Evolutionary conservation across 1,140 invertebrate species (phyloP), one percentile per base, ranked within the genome.

Genomic region (Galleria mellonella): DNA sequence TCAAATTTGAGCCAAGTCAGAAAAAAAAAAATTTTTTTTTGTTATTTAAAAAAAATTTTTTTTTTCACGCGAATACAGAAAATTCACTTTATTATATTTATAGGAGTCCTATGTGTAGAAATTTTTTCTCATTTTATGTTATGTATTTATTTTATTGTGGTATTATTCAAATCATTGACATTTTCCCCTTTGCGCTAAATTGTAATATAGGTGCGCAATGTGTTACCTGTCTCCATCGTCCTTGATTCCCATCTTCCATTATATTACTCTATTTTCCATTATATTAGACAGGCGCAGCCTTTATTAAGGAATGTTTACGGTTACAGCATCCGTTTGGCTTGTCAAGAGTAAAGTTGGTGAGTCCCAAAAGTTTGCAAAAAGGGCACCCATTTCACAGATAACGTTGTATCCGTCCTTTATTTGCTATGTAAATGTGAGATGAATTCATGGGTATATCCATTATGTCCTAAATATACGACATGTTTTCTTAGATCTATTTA

Each of bases 241-340:
- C 32, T 35, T 14, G 12, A 15, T 37, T 31, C 17, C 17, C 17
- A 23, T 23, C 6, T 37, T 2, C 35, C 35, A 37, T 37, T 37
- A 37, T 15, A 37, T 13, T 12, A 37, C 9, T 15, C 14, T 28
- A n/a, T 41, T 36, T 52, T 54, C 51, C 40, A 60, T 56, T 66
- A 45, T 58, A 62, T 56, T 57, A 45, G 36, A 23, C 14, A 43
- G 32, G 36, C 45, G 33, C 32, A 28, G 17, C 15, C 39, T 50
- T 44, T 44, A 52, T 54, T 61, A 52, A 47, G 29, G 40, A 48
- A 45, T 54, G 42, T 48, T 51, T 43, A 43, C 39, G 43, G 45
- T 47, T 58, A 52, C 49, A 36, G 48, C 54, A 54, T 51, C 46
- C 55, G 56, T 57, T 50, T 58, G 56, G 52, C 49, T 42, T 61